Conservation (phyloP, 2,888 invertebrate genomes). For the Brachyptera putata region DNA sequence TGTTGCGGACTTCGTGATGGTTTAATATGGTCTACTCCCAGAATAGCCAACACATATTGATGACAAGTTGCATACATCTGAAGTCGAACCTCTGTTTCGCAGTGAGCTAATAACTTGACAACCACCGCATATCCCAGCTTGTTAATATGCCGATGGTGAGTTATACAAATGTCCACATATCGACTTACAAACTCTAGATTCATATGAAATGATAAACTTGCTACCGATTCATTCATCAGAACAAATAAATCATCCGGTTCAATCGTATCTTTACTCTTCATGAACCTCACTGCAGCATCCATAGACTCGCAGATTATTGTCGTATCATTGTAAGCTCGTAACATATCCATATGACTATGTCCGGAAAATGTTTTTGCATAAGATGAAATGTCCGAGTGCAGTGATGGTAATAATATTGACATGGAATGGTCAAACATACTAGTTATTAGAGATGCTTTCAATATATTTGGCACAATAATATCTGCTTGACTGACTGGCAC, state of each 20-base stretch:
- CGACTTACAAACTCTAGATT: slow-evolving; percentile 52
- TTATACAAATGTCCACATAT: slow-evolving; percentile 45
- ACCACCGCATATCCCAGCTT: slow-evolving; percentile 12
- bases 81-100: slow-evolving; percentile 50
- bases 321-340: slow-evolving; percentile 46
- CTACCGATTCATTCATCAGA: slow-evolving; percentile 51
- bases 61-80: slow-evolving; percentile 54
- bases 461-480: slow-evolving; percentile 45
- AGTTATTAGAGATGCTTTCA: slow-evolving; percentile 45
- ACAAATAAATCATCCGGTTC: slow-evolving; percentile 22
- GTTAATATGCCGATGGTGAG: not conserved
- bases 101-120: slow-evolving; percentile 55
- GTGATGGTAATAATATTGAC: slow-evolving; percentile 46
- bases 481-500: slow-evolving; percentile 46
- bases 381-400: slow-evolving; percentile 45
- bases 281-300: slow-evolving; percentile 46
- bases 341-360: slow-evolving; percentile 41
- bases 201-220: slow-evolving; percentile 56
- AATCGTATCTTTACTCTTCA: slow-evolving; percentile 41
- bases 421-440: slow-evolving; percentile 49
- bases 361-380: slow-evolving; percentile 48
- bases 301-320: slow-evolving; percentile 47
- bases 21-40: slow-evolving; percentile 49
- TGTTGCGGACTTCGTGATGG: slow-evolving; percentile 47
- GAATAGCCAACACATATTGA: slow-evolving; percentile 50